Evolutionary conservation across 2,797 vertebrate genomes (phyloP).

Genomic region (Phalanger gymnotis): DNA sequence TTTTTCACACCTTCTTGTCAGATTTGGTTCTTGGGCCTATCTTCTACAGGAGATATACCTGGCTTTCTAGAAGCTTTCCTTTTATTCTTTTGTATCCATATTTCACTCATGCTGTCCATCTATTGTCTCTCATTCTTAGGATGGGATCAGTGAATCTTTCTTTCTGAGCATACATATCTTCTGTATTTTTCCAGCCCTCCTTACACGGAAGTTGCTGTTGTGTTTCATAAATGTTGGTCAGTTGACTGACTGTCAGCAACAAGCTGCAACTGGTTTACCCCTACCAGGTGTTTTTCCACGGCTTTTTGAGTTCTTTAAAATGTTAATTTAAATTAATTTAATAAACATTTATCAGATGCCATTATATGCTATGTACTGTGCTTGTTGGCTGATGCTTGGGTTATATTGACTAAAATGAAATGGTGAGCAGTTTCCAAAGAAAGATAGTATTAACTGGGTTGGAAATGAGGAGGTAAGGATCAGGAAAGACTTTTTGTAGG

Average conservation of each 20-base stretch:
- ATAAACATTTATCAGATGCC: background rate
- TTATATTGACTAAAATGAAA: background rate
- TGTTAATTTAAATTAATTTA: background rate
- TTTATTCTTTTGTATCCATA: background rate
- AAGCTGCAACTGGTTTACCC: background rate
- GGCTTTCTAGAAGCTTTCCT: background rate
- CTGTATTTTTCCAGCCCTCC: background rate
- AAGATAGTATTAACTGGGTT: background rate
- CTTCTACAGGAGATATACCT: background rate
- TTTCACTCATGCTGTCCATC: background rate
- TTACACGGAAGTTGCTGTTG: background rate
- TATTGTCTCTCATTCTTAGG: background rate
- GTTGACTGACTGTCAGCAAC: background rate
- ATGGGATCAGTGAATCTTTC: background rate
- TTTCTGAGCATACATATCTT: background rate
- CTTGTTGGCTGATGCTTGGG: background rate
- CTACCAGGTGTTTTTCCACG: background rate
- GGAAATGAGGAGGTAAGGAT: background rate
- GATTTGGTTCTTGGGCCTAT: background rate
- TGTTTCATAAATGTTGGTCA: background rate
- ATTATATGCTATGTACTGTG: background rate
- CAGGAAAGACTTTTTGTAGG: background rate
- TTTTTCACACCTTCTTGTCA: background rate
- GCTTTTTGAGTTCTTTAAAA: background rate
- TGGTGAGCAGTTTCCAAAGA: background rate